phyloP scores from a whole-genome alignment of 2,888 invertebrate genomes.

The Hedychridium roseum region DNA sequence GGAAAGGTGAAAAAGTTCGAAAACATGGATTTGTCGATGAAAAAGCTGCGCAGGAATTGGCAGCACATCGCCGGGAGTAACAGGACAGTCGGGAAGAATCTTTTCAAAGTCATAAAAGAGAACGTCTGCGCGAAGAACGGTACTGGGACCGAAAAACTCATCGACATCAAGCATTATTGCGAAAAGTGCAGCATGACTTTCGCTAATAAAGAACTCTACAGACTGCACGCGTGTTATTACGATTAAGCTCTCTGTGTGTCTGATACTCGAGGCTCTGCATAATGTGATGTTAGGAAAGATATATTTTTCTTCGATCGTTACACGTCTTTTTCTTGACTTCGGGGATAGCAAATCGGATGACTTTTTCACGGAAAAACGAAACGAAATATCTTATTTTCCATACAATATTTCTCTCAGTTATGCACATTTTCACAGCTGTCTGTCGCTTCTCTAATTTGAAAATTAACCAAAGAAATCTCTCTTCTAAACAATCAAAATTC shows the following conservation, averaged over 20 bases:
- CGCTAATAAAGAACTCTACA: conserved; percentile 43
- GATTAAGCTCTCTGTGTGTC: conserved; percentile 29
- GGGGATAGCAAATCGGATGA: no score
- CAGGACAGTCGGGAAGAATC: not conserved
- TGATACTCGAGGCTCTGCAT: not conserved
- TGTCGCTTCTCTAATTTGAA: no score
- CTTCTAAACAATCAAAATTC: no score
- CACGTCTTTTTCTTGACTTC: no score
- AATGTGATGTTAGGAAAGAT: not conserved
- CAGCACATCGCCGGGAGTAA: not conserved
- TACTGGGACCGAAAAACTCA: conserved; percentile 14
- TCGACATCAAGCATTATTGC: conserved; percentile 43
- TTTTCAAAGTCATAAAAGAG: conserved; percentile 11
- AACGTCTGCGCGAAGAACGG: conserved; percentile 3
- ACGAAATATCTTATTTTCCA: no score
- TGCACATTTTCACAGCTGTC: no score
- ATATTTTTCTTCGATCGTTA: no score
- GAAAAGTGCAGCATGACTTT: conserved; percentile 43
- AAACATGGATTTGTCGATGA: conserved; percentile 5
- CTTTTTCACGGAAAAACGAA: no score
- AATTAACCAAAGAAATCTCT: no score
- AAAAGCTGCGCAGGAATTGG: conserved; percentile 7
- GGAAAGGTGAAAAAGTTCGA: conserved; percentile 36
- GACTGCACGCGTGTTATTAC: conserved; percentile 43
- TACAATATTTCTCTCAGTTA: no score